A percentile compares a stretch with the other conserved stretches of the same genome.
Evolutionary conservation across 2,888 invertebrate species (phyloP).

Genomic region (Sialis lutaria): DNA sequence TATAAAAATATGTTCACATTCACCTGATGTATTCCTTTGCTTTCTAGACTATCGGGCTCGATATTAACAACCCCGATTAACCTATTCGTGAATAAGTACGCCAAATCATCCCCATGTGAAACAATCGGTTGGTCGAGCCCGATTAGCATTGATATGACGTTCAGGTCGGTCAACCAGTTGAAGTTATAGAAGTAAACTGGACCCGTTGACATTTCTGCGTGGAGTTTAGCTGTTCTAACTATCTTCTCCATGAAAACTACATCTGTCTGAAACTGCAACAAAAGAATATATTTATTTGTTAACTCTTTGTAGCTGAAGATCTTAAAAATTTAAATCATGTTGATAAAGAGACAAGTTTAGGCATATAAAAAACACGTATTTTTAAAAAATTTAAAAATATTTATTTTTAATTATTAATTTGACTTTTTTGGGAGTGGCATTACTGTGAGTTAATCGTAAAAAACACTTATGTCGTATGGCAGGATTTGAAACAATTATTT

Average conservation of each 20-base stretch:
- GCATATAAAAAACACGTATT: no score
- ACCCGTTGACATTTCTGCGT: neutral
- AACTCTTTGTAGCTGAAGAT: no score
- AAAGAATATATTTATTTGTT: no score
- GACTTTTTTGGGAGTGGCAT: no score
- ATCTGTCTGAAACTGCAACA: slow-evolving; percentile 1
- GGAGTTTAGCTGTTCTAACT: neutral
- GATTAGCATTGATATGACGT: neutral
- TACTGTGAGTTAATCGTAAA: no score
- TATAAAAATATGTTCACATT: no score
- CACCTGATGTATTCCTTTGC: slow-evolving; percentile 10
- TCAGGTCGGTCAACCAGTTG: neutral
- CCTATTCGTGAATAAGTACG: slow-evolving; percentile 11
- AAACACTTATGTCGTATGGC: no score
- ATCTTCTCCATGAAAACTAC: neutral
- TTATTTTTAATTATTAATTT: no score
- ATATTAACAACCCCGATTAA: slow-evolving; percentile 8
- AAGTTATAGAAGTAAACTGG: neutral
- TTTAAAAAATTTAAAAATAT: no score
- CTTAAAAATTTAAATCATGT: no score
- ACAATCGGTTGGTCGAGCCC: slow-evolving; percentile 12
- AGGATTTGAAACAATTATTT: no score
- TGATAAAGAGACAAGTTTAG: no score
- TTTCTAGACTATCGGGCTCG: slow-evolving; percentile 11
- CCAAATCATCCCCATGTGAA: slow-evolving; percentile 16